Percentiles rank a stretch among this genome's conserved stretches.
Conservation (phyloP, 2,113 vertebrate species). For the Brienomyrus longianalis region DNA sequence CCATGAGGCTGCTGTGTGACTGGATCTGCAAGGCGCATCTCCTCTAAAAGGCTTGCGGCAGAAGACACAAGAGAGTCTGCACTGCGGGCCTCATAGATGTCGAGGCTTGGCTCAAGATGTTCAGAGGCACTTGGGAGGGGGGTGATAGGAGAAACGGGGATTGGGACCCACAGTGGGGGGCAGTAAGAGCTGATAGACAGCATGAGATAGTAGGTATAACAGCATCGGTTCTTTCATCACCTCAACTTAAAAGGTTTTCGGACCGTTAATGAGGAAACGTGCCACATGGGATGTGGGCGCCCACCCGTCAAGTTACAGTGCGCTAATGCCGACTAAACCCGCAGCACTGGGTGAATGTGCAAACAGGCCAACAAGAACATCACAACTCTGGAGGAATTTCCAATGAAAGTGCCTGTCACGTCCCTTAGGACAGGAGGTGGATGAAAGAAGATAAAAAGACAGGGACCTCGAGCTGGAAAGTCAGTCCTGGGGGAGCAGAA, state of each 20-base stretch:
- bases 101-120: not conserved
- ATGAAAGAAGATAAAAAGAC: slow-evolving; percentile 27
- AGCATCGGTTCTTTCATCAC: not conserved
- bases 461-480: slow-evolving; percentile 10
- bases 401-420: not conserved
- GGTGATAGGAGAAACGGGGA: not conserved
- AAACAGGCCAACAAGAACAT: not conserved
- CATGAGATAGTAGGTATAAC: not conserved
- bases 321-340: not conserved
- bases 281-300: not conserved
- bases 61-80: not conserved
- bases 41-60: not conserved
- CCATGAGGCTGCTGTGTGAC: not conserved
- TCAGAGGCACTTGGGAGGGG: not conserved
- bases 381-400: not conserved
- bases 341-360: not conserved
- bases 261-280: not conserved
- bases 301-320: not conserved
- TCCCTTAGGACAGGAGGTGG: slow-evolving; percentile 17
- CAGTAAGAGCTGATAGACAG: not conserved
- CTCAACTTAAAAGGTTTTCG: not conserved
- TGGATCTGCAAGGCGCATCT: not conserved
- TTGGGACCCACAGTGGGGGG: not conserved
- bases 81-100: not conserved
- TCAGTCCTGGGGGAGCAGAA: slow-evolving; percentile 26